Evolutionary conservation across 2,797 vertebrate genomes (phyloP).

Genomic region (Sebastes minor): DNA sequence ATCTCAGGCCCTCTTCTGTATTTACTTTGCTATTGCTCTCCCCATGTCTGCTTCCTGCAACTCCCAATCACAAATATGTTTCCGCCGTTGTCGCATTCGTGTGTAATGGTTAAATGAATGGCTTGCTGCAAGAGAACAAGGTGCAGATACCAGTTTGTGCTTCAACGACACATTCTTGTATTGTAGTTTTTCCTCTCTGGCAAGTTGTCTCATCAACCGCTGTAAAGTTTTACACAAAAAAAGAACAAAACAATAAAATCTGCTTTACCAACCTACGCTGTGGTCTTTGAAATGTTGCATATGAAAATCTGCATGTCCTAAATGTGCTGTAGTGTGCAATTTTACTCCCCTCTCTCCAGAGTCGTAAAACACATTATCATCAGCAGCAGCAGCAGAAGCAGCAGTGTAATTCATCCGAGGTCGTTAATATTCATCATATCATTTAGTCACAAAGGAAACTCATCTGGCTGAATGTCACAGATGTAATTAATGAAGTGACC

Average conservation of each 20-base stretch:
- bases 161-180: conserved; percentile 6
- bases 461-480: conserved; percentile 89
- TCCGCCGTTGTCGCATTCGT: conserved; percentile 20
- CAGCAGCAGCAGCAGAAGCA: conserved; percentile 78
- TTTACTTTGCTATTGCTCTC: conserved; percentile 69
- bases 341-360: conserved; percentile 73
- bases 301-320: conserved; percentile 72
- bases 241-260: conserved; percentile 59
- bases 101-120: conserved; percentile 26
- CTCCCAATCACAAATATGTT: conserved; percentile 27
- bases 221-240: conserved; percentile 29
- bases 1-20: conserved; percentile 61
- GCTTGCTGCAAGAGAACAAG: conserved; percentile 18
- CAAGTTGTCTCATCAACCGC: conserved; percentile 28
- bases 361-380: conserved; percentile 84
- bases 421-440: conserved; percentile 90
- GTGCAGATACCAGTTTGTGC: conserved; percentile 11
- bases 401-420: conserved; percentile 83
- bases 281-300: conserved; percentile 70
- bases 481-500: conserved; percentile 89
- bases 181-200: conserved; percentile 23
- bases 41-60: conserved; percentile 1
- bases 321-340: conserved; percentile 80
- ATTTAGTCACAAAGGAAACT: conserved; percentile 89
- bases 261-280: conserved; percentile 38